Percentiles rank a stretch among this genome's conserved stretches.
Conservation (phyloP, 1,140 invertebrate species). For the Pectinophora gossypiella region DNA sequence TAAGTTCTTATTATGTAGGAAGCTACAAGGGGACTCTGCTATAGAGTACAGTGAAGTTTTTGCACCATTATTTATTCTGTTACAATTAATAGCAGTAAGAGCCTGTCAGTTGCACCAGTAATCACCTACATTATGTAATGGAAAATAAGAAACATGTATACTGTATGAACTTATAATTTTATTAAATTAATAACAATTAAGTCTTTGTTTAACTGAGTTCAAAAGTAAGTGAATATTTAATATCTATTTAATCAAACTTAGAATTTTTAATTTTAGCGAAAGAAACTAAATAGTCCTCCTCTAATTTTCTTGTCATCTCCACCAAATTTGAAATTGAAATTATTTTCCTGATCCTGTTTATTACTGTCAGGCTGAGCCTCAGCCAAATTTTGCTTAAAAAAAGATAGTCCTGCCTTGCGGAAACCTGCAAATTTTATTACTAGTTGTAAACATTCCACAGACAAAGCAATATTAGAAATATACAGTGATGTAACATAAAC, state of each 20-base stretch:
- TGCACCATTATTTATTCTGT: slow-evolving; percentile 92
- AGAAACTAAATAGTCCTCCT: slow-evolving; percentile 60
- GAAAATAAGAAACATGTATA: slow-evolving; percentile 10
- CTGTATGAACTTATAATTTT: slow-evolving; percentile 5
- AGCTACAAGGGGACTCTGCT: slow-evolving; percentile 85
- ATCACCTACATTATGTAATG: too few relatives aligned
- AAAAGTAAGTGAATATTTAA: slow-evolving; percentile 11
- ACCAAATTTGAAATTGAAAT: slow-evolving; percentile 58
- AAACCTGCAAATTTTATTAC: slow-evolving; percentile 34
- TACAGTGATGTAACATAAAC: background rate
- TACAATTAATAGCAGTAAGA: slow-evolving; percentile 92
- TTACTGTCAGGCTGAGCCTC: slow-evolving; percentile 22
- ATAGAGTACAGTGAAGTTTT: slow-evolving; percentile 95
- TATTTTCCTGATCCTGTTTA: slow-evolving; percentile 26
- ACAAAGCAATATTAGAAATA: too few relatives aligned
- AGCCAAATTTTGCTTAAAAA: slow-evolving; percentile 34
- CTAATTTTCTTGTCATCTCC: slow-evolving; percentile 45
- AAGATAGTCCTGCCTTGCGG: slow-evolving; percentile 43
- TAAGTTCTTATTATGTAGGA: slow-evolving; percentile 94
- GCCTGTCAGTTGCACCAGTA: slow-evolving; percentile 89
- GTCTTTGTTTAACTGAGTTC: too few relatives aligned
- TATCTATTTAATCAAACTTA: slow-evolving; percentile 9
- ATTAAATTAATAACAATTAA: too few relatives aligned
- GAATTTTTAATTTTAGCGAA: slow-evolving; percentile 20
- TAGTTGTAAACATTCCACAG: slow-evolving; percentile 8